Base-by-base conservation (phyloP, 2,113 vertebrate genomes). In the Paedocypris sp. region DNA sequence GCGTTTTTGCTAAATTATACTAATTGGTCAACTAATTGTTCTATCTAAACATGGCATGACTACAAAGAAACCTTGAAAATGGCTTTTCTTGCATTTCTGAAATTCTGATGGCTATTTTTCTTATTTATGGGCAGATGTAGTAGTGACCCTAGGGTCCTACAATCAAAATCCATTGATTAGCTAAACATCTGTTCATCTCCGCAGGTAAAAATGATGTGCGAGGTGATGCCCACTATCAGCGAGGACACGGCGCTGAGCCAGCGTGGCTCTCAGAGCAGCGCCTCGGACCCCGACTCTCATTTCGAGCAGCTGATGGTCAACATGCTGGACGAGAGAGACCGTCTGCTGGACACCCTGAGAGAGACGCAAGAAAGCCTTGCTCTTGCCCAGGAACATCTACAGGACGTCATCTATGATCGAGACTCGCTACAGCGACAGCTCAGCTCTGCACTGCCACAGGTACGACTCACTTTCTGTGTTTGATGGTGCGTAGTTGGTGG, bases 271-370 rank as follows among this genome's bases (percentile, higher is more conserved):
- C 94, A 99, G 77, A 93, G 93, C 84, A 90, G 94, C 6, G 81
- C 89, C 79, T 94, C 92, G 0, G 94, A 99, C 87, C 95, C 93
- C 0, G 94, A 99, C 85, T 94, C 94, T 25, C 92, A 98, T 76
- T 99, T 99, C 68, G 95, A 99, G 82, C 95, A 98, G 81, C 84
- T 99, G 76, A 99, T 99, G 94, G 95, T 99, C 73, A 98, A 97
- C 76, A 99, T 99, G 95, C 87, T 99, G 71, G 95, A 99, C 68
- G 95, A 99, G 84, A 79, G 95, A 53, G 95, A 98, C 72, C 92
- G 92, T 62, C 90, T 99, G 66, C 84, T 99, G 60, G 95, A 98
- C 56, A 97, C 95, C n/a, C 87, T 99, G 64, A 85, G 94, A 46
- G 95, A 99, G 82, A 98, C 94, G 2, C 94, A 98, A 79, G 95